These are phyloP conservation scores for Hystrix brachyura DNA, from an alignment of 2,113 vertebrate genomes.

Conservation along the genomic window DNA sequence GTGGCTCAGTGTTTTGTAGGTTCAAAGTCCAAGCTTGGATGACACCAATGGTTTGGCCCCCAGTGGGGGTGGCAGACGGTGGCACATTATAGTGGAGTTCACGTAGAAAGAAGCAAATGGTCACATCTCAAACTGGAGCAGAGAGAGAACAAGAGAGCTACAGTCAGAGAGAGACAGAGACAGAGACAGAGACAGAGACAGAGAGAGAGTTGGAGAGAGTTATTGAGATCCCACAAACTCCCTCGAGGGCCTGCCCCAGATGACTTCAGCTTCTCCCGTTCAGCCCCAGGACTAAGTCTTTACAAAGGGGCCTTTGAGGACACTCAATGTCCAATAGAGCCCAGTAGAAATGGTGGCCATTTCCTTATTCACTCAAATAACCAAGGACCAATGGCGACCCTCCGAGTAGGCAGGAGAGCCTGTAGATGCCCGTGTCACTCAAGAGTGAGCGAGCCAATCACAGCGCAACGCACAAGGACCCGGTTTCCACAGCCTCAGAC, in stretches of 20 bases:
- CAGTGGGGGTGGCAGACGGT: neutral
- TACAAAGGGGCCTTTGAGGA: neutral
- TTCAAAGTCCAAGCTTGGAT: neutral
- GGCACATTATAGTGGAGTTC: neutral
- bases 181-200: neutral
- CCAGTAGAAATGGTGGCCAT: neutral
- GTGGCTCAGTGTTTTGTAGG: neutral
- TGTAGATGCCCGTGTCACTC: neutral
- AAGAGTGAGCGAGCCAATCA: neutral
- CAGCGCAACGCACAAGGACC: accelerated
- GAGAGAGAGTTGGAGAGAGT: neutral
- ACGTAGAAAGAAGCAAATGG: neutral
- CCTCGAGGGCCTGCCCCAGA: neutral
- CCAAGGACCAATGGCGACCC: neutral
- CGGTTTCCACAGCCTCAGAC: neutral
- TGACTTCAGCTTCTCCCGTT: neutral
- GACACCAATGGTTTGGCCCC: neutral
- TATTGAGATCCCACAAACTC: neutral
- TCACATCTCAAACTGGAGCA: neutral
- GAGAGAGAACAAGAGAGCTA: neutral
- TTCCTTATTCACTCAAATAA: neutral
- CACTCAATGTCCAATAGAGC: neutral
- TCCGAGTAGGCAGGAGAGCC: neutral
- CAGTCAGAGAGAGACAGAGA: neutral
- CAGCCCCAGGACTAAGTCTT: neutral